Conservation (phyloP, 2,113 vertebrate species). For the Malurus alboscapulatus region DNA sequence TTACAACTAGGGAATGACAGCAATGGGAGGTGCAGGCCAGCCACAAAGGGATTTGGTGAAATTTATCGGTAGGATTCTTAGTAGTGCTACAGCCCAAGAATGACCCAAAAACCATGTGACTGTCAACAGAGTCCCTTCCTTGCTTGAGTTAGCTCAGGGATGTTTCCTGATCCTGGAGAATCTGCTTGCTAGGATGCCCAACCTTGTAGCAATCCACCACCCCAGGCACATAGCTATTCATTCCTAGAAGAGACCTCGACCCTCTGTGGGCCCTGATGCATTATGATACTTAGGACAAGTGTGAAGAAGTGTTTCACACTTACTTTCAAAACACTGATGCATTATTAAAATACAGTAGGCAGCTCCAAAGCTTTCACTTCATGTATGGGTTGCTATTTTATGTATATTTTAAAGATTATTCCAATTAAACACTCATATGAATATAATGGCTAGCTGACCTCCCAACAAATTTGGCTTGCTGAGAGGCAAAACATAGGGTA, state of each 20-base stretch:
- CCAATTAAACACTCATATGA: not conserved
- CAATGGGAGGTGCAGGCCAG: not conserved
- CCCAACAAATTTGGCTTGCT: not conserved
- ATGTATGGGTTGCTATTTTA: not conserved
- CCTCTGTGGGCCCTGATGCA: not conserved
- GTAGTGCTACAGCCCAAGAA: not conserved
- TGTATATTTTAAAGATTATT: not conserved
- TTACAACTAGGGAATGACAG: not conserved
- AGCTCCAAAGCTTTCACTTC: not conserved
- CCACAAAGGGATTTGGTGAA: not conserved
- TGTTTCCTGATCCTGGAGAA: not conserved
- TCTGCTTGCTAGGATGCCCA: not conserved
- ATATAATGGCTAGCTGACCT: not conserved
- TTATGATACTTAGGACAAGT: not conserved
- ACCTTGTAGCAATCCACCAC: not conserved
- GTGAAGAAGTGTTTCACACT: not conserved
- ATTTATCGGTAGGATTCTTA: not conserved
- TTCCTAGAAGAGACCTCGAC: not conserved
- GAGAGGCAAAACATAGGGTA: not conserved
- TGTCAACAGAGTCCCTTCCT: not conserved
- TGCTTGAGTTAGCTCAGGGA: fast-evolving
- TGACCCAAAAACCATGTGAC: not conserved
- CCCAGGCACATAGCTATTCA: not conserved
- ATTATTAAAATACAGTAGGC: not conserved
- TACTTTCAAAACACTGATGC: not conserved